Evolutionary conservation across 2,888 invertebrate species (phyloP).

Genomic region (Acheta domesticus): DNA sequence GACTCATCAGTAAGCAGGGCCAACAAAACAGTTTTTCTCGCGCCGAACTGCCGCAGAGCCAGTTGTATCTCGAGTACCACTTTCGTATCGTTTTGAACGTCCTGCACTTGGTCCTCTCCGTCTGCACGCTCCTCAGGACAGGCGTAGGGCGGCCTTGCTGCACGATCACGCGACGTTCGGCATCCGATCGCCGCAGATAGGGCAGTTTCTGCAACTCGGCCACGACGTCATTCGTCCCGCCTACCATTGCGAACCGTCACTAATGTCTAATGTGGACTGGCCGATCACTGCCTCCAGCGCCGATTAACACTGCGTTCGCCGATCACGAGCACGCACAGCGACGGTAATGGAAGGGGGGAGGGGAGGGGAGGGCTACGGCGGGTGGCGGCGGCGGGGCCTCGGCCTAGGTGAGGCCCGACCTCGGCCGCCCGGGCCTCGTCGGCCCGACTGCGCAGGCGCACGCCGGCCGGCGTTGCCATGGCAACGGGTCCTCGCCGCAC

Average conservation of each 20-base stretch:
- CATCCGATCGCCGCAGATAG: not conserved
- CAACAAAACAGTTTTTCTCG: not conserved
- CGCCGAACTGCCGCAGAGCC: not conserved
- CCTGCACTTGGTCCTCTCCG: not conserved
- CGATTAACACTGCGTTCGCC: not conserved
- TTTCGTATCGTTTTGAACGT: not conserved
- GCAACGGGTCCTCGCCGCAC: no score
- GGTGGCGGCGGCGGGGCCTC: not conserved
- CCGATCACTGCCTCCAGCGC: not conserved
- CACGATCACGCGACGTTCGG: not conserved
- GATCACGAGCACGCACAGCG: no score
- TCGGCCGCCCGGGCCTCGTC: not conserved
- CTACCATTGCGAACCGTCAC: not conserved
- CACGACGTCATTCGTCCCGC: not conserved
- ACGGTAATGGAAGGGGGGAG: not conserved
- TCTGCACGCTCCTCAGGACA: not conserved
- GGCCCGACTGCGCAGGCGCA: not conserved
- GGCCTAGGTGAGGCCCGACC: not conserved
- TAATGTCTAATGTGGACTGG: not conserved
- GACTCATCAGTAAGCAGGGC: constrained; percentile 18
- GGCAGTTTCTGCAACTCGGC: not conserved
- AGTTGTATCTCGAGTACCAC: not conserved
- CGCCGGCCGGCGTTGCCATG: not conserved
- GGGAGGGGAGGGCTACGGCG: no score
- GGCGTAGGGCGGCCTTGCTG: not conserved